Evolutionary conservation across 2,888 invertebrate genomes (phyloP).

Genomic region (Amphiduros pacificus): DNA sequence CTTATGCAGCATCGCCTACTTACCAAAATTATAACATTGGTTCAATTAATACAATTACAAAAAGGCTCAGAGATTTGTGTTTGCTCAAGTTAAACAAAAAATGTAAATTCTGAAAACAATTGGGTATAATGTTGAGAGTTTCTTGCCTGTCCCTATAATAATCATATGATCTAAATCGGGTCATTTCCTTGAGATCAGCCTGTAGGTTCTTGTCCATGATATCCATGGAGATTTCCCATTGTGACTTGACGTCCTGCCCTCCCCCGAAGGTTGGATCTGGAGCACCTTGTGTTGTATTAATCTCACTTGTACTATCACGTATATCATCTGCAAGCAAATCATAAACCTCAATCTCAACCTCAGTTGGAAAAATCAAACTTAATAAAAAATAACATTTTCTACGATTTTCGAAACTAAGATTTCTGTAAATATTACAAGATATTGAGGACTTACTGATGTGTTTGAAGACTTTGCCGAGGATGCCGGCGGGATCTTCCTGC

Average conservation of each 20-base stretch:
- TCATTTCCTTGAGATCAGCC: slow-evolving; percentile 18
- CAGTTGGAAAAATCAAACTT: too few species aligned
- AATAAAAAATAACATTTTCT: too few species aligned
- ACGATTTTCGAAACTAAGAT: too few species aligned
- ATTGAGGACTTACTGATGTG: slow-evolving; percentile 18
- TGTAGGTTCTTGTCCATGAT: slow-evolving; percentile 16
- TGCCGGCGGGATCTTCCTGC: slow-evolving; percentile 28
- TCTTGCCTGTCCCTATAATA: neutral
- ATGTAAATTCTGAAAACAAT: too few species aligned
- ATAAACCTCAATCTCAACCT: too few species aligned
- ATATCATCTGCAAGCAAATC: slow-evolving; percentile 27
- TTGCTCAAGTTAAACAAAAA: too few species aligned
- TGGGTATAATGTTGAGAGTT: neutral
- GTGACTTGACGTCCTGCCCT: slow-evolving; percentile 15
- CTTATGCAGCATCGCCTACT: too few species aligned
- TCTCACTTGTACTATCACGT: slow-evolving; percentile 24
- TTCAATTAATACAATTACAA: too few species aligned
- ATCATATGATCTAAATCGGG: slow-evolving; percentile 3
- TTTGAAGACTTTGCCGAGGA: slow-evolving; percentile 30
- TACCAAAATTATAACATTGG: too few species aligned
- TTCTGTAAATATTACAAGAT: neutral
- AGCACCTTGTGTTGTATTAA: slow-evolving; percentile 20
- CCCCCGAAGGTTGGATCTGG: slow-evolving; percentile 30
- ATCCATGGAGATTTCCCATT: slow-evolving; percentile 28
- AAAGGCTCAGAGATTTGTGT: too few species aligned